Evolutionary conservation across 37 sponge, comb jelly and placozoan species (phyloP), one percentile per base, ranked within the genome.

Genomic region (Chondrosia reniformis): DNA sequence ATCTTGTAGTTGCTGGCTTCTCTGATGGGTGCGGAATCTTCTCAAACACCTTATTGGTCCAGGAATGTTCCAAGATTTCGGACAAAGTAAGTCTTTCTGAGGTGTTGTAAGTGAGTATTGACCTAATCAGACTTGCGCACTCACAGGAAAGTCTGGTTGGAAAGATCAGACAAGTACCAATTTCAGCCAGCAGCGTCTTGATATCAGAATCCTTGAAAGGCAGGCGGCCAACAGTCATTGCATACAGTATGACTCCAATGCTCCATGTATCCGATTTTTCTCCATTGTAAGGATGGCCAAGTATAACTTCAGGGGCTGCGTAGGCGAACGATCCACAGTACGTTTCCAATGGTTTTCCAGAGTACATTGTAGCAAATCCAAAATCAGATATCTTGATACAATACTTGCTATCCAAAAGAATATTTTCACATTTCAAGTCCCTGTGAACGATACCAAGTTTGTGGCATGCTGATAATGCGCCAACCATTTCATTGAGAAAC

Each of bases 271-370:
- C 97, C 43, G 97, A 83, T 13, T 52, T 71, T 39, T 67, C 64
- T 15, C 92, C 97, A 46, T 81, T 66, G 76, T 97, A 97, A 10
- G 94, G 94, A 52, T 93, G 52, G 25, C 97, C 97, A 10, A 84
- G 63, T 21, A 97, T 91, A 7, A 97, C 85, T 52, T 97, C 93
- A 0, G 97, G 97, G 19, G 94, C 91, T 34, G 97, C 97, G 82
- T 97, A 97, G 13, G 97, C 97, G 45, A 80, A 86, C 4, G 97
- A 97, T 17, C 97, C 97, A 79, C 97, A 97, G 58, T 87, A 93
- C 0, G 97, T 96, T 62, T 87, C 79, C 65, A 87, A 57, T 3
- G 21, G 59, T 33, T 74, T 25, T 27, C 38, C 67, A 33, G 9
- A 13, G 37, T 79, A 46, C 19, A 58, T 78, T 24, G 79, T 67